Base-by-base conservation (phyloP, 2,113 vertebrate species). In the Octodon degus region DNA sequence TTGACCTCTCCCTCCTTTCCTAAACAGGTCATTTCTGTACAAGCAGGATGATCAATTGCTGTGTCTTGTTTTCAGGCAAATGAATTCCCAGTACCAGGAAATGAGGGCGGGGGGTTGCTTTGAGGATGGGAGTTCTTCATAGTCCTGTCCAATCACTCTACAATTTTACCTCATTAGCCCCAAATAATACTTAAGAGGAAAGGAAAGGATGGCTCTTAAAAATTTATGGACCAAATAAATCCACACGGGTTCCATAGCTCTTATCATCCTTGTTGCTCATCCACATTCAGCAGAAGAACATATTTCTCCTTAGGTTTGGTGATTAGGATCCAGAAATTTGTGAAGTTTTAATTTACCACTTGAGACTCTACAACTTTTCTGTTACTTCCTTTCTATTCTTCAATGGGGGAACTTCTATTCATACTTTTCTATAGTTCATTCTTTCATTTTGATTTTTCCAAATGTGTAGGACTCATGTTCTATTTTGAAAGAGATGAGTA, bases 401-500 rank as follows among this genome's bases (percentile, higher is more conserved):
- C 4, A 67, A 5, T 87, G 70, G 65, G 83, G 20, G 7, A 5
- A 40, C 14, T 67, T 58, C 34, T 13, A 34, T 2, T 81, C 25
- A 68, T 34, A 22, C 17, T 81, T 79, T 72, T 65, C 25, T n/a
- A 67, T 30, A 83, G 0, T 34, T 22, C n/a, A 1, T 74, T 77
- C 22, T 94, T 96, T 50, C 34, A 22, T 81, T 63, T 7, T 74
- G 32, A 82, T 68, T 83, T 86, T 90, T 40, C 65, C 43, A 90
- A 60, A 9, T 94, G 1, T 68, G 68, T 79, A 82, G 8, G 27
- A 81, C n/a, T 20, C 20, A 63, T 63, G 9, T 7, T 53, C 67
- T 27, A 92, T 84, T 93, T 95, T n/a, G 40, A 90, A 55, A 93
- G 20, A 40, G 1, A 85, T 80, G 55, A 92, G 32, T 63, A 62